Evolutionary conservation across 2,888 invertebrate genomes (phyloP).

Genomic region (Hirudinaria manillensis): DNA sequence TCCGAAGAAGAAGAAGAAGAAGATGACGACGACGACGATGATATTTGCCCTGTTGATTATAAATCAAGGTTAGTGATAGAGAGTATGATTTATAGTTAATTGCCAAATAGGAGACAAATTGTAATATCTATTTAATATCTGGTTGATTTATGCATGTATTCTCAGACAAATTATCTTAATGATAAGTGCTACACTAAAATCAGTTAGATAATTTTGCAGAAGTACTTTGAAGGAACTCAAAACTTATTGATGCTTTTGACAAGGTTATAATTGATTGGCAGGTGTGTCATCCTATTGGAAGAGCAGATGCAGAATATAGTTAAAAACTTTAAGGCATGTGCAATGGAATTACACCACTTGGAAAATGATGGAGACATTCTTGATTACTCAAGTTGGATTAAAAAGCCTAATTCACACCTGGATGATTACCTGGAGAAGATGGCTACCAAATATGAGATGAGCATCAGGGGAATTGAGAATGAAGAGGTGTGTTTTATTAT

Average conservation of each 20-base stretch:
- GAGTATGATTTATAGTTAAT: no score
- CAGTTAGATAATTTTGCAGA: neutral
- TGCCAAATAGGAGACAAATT: no score
- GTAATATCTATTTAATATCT: no score
- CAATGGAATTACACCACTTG: constrained; percentile 28
- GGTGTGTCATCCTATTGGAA: constrained; percentile 24
- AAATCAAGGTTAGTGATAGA: constrained; percentile 12
- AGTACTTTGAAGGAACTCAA: neutral
- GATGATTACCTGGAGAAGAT: neutral
- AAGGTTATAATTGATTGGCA: neutral
- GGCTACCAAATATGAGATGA: neutral
- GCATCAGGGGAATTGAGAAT: neutral
- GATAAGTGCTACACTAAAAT: neutral
- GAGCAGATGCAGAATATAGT: constrained; percentile 10
- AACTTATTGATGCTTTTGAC: neutral
- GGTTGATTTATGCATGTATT: no score
- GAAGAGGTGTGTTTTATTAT: constrained; percentile 21
- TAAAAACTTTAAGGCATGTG: constrained; percentile 11
- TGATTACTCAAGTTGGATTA: constrained; percentile 27
- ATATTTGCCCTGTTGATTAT: constrained; percentile 9
- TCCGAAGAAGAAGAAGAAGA: neutral
- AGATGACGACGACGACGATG: constrained; percentile 15
- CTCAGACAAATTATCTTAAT: no score
- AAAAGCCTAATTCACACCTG: constrained; percentile 9
- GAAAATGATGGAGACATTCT: constrained; percentile 24